A percentile compares a stretch with the other conserved stretches of the same genome.
phyloP scores from a whole-genome alignment of 1,140 invertebrate genomes.

The Lepidostoma basale region DNA sequence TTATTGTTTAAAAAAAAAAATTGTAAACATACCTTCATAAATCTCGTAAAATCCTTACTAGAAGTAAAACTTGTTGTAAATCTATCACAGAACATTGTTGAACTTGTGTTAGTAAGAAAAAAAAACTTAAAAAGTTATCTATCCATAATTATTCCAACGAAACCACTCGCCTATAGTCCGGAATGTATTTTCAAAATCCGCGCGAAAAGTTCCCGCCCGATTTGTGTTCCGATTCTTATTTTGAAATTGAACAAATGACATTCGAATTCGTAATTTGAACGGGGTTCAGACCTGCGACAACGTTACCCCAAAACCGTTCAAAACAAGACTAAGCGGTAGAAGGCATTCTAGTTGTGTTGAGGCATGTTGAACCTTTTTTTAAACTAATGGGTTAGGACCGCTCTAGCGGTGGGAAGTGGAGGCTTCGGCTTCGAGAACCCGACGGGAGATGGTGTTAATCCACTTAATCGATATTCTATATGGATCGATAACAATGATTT shows the following conservation, averaged over 20 bases:
- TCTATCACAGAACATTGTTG: conserved; percentile 5
- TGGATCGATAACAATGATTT: background rate
- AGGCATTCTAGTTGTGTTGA: background rate
- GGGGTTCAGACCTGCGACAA: background rate
- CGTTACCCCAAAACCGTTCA: background rate
- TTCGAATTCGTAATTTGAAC: background rate
- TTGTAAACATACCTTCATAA: background rate
- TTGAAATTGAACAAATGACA: conserved; percentile 5
- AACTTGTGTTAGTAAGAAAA: too few species aligned
- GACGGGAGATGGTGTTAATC: background rate
- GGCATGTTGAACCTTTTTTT: background rate
- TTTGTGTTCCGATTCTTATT: background rate
- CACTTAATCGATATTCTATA: background rate
- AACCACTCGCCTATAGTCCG: too few species aligned
- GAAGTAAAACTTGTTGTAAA: background rate
- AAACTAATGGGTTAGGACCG: background rate
- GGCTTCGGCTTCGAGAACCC: background rate
- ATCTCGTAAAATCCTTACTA: background rate
- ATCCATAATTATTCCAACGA: too few species aligned
- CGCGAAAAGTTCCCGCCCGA: conserved; percentile 5
- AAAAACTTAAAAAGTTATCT: too few species aligned
- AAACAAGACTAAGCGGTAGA: conserved; percentile 1
- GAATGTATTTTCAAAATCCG: background rate
- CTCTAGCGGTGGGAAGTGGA: background rate
- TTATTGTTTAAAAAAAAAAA: too few species aligned